Conservation (phyloP, 2,888 invertebrate genomes). For the Ceramica pisi region DNA sequence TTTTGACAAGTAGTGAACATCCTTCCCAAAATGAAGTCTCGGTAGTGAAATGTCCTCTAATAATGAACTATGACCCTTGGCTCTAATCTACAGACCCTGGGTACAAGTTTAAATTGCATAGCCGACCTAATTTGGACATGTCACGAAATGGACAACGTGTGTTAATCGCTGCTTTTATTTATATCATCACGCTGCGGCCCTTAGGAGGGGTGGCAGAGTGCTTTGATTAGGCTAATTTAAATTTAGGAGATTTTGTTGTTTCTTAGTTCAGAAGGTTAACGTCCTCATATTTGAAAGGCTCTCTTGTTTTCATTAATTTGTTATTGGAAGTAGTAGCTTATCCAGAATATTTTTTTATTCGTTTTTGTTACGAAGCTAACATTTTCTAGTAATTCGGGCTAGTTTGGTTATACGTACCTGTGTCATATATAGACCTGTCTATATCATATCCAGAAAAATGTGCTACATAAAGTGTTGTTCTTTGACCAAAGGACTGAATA, state of each 20-base stretch:
- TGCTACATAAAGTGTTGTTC: no score
- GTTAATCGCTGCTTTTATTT: slow-evolving; percentile 80
- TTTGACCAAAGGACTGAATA: neutral
- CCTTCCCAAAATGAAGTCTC: slow-evolving; percentile 54
- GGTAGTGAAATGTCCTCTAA: slow-evolving; percentile 70
- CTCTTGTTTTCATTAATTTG: neutral
- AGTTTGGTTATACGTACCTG: no score
- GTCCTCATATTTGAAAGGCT: neutral
- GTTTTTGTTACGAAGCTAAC: no score
- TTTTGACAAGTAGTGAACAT: slow-evolving; percentile 53
- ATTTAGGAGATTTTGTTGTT: slow-evolving; percentile 56
- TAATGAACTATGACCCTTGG: slow-evolving; percentile 75
- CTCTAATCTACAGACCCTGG: slow-evolving; percentile 60
- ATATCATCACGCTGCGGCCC: slow-evolving; percentile 56
- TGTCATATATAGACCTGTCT: no score
- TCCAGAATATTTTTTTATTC: no score
- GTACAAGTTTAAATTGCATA: slow-evolving; percentile 78
- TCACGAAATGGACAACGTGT: slow-evolving; percentile 79
- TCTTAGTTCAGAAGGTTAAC: slow-evolving; percentile 1
- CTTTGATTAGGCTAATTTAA: slow-evolving; percentile 58
- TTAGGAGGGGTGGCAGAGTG: slow-evolving; percentile 36
- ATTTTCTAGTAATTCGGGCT: no score
- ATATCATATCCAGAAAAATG: no score
- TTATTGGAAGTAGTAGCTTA: no score
- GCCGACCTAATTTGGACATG: slow-evolving; percentile 70